A percentile compares a stretch with the other conserved stretches of the same genome.
Evolutionary conservation across 2,113 vertebrate species (phyloP).

Genomic region (Erythrocercus mccallii): DNA sequence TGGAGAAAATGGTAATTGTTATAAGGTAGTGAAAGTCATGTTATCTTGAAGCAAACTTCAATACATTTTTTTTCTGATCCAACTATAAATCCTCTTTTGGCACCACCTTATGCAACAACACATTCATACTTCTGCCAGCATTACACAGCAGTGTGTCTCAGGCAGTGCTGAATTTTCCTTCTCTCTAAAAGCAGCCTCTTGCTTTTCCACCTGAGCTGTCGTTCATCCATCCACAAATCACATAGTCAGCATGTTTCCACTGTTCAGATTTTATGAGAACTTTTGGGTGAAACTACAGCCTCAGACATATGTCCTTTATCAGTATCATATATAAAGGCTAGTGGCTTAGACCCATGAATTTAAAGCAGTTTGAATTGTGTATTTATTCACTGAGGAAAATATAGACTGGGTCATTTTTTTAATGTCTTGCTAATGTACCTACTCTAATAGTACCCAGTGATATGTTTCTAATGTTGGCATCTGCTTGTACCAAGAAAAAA

Average conservation of each 20-base stretch:
- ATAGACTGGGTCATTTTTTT: background rate
- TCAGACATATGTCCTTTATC: background rate
- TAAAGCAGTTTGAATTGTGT: background rate
- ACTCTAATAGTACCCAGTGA: background rate
- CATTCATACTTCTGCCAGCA: background rate
- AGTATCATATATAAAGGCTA: background rate
- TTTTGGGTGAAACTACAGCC: background rate
- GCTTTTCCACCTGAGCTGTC: background rate
- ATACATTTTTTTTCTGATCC: background rate
- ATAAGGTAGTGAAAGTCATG: background rate
- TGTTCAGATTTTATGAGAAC: rapidly evolving
- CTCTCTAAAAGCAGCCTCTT: background rate
- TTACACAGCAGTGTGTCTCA: background rate
- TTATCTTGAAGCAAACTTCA: background rate
- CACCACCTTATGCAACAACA: background rate
- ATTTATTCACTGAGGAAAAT: background rate
- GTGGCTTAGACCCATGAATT: background rate
- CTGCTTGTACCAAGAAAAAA: background rate
- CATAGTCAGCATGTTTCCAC: background rate
- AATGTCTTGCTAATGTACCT: background rate
- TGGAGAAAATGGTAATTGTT: background rate
- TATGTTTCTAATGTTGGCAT: slow-evolving; percentile 28
- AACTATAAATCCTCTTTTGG: background rate
- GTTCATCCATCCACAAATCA: background rate
- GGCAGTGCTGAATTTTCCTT: background rate